Evolutionary conservation across 2,113 vertebrate species (phyloP).

Genomic region (Tapirus terrestris): DNA sequence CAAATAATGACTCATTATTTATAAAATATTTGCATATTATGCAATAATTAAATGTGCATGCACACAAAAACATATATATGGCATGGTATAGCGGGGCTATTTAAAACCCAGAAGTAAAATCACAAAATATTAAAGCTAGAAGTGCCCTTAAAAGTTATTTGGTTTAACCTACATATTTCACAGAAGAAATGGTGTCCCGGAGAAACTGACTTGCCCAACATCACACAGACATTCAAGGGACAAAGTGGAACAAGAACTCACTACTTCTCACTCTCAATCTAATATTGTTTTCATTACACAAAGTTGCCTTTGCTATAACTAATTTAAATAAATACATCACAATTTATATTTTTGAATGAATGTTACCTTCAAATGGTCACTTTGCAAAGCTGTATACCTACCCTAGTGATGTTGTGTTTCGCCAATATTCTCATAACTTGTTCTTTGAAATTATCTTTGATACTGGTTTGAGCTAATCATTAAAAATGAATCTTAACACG

Average conservation of each 20-base stretch:
- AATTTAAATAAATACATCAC: background rate
- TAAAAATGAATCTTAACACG: background rate
- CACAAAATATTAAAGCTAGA: background rate
- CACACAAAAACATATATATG: background rate
- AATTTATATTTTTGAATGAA: background rate
- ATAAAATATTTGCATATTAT: background rate
- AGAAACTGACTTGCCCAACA: background rate
- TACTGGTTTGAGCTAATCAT: background rate
- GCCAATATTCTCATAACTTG: background rate
- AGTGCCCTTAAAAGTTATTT: background rate
- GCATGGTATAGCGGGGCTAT: background rate
- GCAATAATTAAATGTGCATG: background rate
- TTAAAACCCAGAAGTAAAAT: conserved; percentile 25
- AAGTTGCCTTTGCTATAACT: background rate
- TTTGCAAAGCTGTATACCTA: background rate
- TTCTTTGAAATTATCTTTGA: background rate
- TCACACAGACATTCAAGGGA: background rate
- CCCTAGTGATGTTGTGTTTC: background rate
- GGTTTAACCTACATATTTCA: background rate
- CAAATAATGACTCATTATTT: background rate
- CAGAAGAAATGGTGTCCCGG: background rate
- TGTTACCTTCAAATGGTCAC: background rate
- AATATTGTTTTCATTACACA: background rate
- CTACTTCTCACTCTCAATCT: background rate
- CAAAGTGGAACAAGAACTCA: background rate